Conservation (phyloP, 1,140 invertebrate species). For the Lethocerus indicus region DNA sequence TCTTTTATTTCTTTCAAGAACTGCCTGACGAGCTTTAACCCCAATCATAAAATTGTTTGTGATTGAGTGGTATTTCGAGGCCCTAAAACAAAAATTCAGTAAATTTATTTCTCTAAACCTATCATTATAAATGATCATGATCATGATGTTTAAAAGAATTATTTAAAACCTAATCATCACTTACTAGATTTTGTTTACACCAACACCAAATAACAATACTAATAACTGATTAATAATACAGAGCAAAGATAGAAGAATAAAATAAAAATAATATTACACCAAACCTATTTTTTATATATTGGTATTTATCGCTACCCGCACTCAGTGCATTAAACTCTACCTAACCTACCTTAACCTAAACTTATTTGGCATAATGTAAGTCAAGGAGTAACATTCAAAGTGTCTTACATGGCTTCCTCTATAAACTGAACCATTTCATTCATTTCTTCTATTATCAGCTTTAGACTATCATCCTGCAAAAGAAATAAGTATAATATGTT, state of each 20-base stretch:
- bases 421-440: constrained; percentile 54
- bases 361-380: too few species aligned
- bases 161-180: neutral
- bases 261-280: neutral
- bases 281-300: too few species aligned
- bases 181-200: neutral
- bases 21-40: constrained; percentile 64
- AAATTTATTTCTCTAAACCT: too few species aligned
- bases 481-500: constrained; percentile 10
- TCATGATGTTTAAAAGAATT: neutral
- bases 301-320: too few species aligned
- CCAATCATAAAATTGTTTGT: constrained; percentile 35
- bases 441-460: constrained; percentile 62
- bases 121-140: too few species aligned
- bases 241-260: neutral
- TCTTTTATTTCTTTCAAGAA: constrained; percentile 73
- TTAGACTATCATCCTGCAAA: constrained; percentile 45
- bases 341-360: too few species aligned
- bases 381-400: too few species aligned
- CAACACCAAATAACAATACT: neutral
- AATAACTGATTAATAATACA: neutral
- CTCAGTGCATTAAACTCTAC: too few species aligned
- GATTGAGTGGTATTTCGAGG: constrained; percentile 27
- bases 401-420: constrained; percentile 49
- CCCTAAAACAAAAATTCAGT: constrained; percentile 13